phyloP scores from a whole-genome alignment of 1,140 invertebrate species.

The Planococcus citri region DNA sequence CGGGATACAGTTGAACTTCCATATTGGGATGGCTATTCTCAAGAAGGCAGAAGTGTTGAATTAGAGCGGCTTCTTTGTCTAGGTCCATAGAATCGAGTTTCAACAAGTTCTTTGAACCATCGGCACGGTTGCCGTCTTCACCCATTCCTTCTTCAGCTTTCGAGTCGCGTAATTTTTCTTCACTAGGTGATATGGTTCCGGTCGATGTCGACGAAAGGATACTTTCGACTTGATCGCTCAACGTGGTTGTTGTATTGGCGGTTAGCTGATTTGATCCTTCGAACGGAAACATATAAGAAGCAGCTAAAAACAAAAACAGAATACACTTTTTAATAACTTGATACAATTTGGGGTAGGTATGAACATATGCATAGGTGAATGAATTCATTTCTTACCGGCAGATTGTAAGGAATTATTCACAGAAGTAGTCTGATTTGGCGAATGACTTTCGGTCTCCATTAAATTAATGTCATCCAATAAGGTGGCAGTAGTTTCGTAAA shows the following conservation, averaged over 20 bases:
- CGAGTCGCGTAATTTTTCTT: constrained; percentile 5
- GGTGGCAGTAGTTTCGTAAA: constrained; percentile 2
- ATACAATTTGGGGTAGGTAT: background rate
- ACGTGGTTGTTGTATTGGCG: background rate
- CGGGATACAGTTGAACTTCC: constrained; percentile 45
- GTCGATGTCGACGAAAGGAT: constrained; percentile 5
- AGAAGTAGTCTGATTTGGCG: background rate
- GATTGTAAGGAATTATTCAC: constrained; percentile 5
- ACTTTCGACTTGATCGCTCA: constrained; percentile 9
- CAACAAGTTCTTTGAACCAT: background rate
- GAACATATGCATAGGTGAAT: too few species aligned
- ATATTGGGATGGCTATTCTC: constrained; percentile 32
- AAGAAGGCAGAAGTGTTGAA: constrained; percentile 25
- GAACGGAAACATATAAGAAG: constrained; percentile 11
- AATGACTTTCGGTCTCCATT: constrained; percentile 13
- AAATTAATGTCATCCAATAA: constrained; percentile 10
- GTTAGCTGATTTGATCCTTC: background rate
- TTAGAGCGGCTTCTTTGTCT: background rate
- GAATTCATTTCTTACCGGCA: background rate
- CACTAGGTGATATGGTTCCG: background rate
- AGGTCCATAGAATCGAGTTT: constrained; percentile 12
- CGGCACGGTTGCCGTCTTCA: background rate
- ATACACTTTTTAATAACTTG: too few species aligned
- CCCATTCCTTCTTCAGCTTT: background rate
- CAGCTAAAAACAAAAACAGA: background rate